Evolutionary conservation across 2,113 vertebrate species (phyloP).

Genomic region (Chloroceryle aenea): DNA sequence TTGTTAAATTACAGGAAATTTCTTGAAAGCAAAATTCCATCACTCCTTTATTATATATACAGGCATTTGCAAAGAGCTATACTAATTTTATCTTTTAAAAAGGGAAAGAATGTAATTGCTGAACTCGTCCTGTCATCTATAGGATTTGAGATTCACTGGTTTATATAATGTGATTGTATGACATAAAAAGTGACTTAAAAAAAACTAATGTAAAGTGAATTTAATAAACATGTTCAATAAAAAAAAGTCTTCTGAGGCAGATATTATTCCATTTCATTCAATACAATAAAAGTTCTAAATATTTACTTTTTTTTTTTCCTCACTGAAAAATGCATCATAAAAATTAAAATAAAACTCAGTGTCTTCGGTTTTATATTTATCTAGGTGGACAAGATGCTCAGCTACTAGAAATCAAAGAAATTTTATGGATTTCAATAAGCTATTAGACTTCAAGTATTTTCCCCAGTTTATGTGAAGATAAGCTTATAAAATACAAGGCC

Average conservation of each 20-base stretch:
- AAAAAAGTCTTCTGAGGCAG: not conserved
- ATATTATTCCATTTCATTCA: not conserved
- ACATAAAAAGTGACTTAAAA: not conserved
- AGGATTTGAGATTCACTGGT: not conserved
- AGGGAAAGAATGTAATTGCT: not conserved
- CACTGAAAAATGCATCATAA: not conserved
- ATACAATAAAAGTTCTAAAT: not conserved
- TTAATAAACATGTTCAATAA: not conserved
- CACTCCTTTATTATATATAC: not conserved
- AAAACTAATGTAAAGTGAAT: not conserved
- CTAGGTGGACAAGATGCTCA: not conserved
- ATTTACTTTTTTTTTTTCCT: not conserved
- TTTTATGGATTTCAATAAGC: not conserved
- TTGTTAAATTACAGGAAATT: not conserved
- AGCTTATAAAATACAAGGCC: not conserved
- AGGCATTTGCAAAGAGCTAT: not conserved
- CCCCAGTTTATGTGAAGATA: not conserved
- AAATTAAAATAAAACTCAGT: not conserved
- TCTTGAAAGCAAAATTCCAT: not conserved
- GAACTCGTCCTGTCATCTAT: slow-evolving; percentile 19
- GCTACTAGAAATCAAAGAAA: not conserved
- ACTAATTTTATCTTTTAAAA: slow-evolving; percentile 13
- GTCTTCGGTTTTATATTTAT: not conserved
- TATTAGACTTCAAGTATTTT: not conserved
- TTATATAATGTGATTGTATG: not conserved